These are phyloP conservation scores for Narcine bancroftii DNA, from an alignment of 2,113 vertebrate species.

Conservation along the genomic window DNA sequence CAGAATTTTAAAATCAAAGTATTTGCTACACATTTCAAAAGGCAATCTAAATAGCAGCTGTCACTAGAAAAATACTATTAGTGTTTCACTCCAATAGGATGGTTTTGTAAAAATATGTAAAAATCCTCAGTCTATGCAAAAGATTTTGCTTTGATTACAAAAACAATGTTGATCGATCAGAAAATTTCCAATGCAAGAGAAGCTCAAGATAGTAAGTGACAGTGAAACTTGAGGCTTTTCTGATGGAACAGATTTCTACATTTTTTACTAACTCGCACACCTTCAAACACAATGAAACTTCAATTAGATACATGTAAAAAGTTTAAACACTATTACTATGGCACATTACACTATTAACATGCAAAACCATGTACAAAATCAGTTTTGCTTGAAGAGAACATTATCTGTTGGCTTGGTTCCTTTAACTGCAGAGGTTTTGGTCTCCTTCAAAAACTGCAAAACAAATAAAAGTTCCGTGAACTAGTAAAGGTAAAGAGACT, in stretches of 20 bases:
- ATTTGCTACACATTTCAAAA: background rate
- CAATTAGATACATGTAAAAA: background rate
- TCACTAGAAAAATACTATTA: constrained; percentile 7
- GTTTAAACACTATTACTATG: background rate
- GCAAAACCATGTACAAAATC: constrained; percentile 4
- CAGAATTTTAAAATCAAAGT: background rate
- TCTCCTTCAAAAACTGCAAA: background rate
- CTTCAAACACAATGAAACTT: background rate
- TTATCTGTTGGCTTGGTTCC: constrained; percentile 23
- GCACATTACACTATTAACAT: constrained; percentile 18
- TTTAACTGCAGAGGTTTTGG: constrained; percentile 28
- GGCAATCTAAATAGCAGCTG: background rate
- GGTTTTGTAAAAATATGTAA: constrained; percentile 28
- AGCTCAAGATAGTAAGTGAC: background rate
- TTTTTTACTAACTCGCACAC: background rate
- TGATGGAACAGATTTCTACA: constrained; percentile 12
- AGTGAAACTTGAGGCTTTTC: background rate
- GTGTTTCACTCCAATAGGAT: background rate
- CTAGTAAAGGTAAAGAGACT: background rate
- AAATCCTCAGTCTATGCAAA: background rate
- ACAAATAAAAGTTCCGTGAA: background rate
- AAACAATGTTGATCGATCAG: background rate
- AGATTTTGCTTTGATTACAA: background rate
- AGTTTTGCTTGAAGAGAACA: constrained; percentile 5
- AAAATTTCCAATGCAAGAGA: constrained; percentile 1